These are phyloP conservation scores for Petrosia ficiformis DNA, from an alignment of 37 sponge, comb jelly and placozoan genomes.

Conservation along the genomic window DNA sequence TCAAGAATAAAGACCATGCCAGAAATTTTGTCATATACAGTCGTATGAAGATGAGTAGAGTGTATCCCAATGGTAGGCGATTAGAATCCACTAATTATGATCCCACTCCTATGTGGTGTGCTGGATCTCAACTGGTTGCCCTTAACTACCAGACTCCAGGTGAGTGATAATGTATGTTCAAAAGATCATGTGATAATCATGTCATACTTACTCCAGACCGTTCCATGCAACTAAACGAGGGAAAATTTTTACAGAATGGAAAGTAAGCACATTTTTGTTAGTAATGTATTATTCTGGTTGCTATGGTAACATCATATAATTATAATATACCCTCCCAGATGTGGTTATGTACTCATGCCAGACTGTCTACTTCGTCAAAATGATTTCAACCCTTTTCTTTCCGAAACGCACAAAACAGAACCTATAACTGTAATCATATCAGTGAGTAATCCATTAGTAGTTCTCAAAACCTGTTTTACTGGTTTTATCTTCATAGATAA, in stretches of 20 bases:
- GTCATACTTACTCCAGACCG: slow-evolving; percentile 51
- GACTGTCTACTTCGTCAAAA: slow-evolving; percentile 73
- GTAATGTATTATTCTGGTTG: too few species aligned
- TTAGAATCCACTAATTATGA: slow-evolving; percentile 96
- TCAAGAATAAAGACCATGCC: slow-evolving; percentile 52
- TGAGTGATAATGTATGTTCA: slow-evolving; percentile 5
- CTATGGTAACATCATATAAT: neutral
- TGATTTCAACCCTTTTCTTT: slow-evolving; percentile 81
- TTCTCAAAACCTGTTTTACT: neutral
- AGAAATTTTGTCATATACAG: slow-evolving; percentile 66
- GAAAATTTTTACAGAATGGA: slow-evolving; percentile 89
- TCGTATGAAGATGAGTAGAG: slow-evolving; percentile 74
- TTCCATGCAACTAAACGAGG: slow-evolving; percentile 96
- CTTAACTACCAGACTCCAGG: slow-evolving; percentile 98
- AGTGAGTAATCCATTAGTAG: slow-evolving; percentile 8
- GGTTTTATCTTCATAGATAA: slow-evolving; percentile 38
- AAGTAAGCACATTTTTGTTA: slow-evolving; percentile 22
- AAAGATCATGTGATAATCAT: neutral
- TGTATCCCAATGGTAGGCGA: slow-evolving; percentile 93
- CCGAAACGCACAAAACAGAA: slow-evolving; percentile 32
- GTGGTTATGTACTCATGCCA: slow-evolving; percentile 96
- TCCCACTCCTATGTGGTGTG: slow-evolving; percentile 92
- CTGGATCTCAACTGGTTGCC: slow-evolving; percentile 89
- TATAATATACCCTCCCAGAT: slow-evolving; percentile 13
- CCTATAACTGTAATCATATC: slow-evolving; percentile 59